Conservation (phyloP, 2,888 invertebrate species). For the Lepidochrysops patricia region DNA sequence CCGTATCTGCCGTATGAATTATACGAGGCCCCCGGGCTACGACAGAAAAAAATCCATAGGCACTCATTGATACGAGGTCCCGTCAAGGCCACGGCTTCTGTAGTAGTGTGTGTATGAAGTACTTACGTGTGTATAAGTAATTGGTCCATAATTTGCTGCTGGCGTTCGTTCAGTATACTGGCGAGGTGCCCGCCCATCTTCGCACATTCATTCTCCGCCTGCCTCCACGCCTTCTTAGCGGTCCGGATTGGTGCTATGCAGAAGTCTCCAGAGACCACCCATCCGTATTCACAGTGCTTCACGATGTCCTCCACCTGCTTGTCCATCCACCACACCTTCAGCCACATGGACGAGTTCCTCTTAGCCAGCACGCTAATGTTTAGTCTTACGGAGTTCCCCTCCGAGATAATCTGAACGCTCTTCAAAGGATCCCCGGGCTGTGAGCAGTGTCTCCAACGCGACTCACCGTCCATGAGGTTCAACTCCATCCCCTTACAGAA, state of each 20-base stretch:
- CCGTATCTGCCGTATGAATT: no score
- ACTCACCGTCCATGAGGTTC: slow-evolving; percentile 72
- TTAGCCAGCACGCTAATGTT: slow-evolving; percentile 58
- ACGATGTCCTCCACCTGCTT: slow-evolving; percentile 76
- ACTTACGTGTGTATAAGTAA: slow-evolving; percentile 79
- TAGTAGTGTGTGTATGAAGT: no score
- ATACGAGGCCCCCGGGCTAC: no score
- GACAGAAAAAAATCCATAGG: no score
- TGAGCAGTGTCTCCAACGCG: slow-evolving; percentile 76
- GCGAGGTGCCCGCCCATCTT: slow-evolving; percentile 79
- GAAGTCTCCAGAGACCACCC: slow-evolving; percentile 79
- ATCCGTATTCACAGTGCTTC: slow-evolving; percentile 80
- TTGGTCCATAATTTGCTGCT: slow-evolving; percentile 77
- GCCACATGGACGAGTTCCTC: slow-evolving; percentile 61
- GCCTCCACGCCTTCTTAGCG: slow-evolving; percentile 75
- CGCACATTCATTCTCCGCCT: slow-evolving; percentile 79
- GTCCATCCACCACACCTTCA: slow-evolving; percentile 78
- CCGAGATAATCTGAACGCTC: slow-evolving; percentile 76
- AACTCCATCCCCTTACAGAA: slow-evolving; percentile 74
- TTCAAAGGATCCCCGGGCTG: slow-evolving; percentile 72
- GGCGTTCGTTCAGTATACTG: slow-evolving; percentile 77
- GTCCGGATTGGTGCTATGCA: slow-evolving; percentile 78
- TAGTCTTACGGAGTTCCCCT: slow-evolving; percentile 70
- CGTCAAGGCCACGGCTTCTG: no score
- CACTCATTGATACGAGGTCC: no score